Base-by-base conservation (phyloP, 2,888 invertebrate genomes). In the Cheilosia vernalis region DNA sequence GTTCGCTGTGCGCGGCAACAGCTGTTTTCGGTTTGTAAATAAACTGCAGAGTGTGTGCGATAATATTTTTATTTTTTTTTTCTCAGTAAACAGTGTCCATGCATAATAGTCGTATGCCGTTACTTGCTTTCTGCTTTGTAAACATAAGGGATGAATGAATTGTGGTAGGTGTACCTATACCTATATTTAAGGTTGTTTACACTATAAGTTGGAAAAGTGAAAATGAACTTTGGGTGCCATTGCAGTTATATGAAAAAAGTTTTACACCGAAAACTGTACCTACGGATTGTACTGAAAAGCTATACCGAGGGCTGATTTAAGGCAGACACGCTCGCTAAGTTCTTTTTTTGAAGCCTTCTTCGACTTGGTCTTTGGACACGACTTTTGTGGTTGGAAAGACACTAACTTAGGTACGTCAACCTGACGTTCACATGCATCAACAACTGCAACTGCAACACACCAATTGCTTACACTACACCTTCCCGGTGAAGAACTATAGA, bases 11-110 rank as follows among this genome's bases (percentile, higher is more conserved):
- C 17, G 13, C 17, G 10, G 1, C 15, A 88, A 77, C 88, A 89
- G 88, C 88, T 89, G 89, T 87, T 89, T 76, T 76, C 30, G 15
- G 86, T 80, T 84, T 87, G 87, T 74, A 87, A 81, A 85, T 81
- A 87, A 80, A 85, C 61, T 61, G 37, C 69, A 76, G 10, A 56
- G 80, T 37, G 24, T 70, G 30, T 61, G 42, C 33, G 69, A 80
- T 80, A 69, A 42, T 53, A 63, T 42, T 73, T 24, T 2, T 24
- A 1, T 79, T 33, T 69, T 74, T 73, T 79, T 9, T 47, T 42
- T 61, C 21, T 10, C 10, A 58, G 15, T 47, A 27, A 17, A 21
- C 17, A 10, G 15, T 61, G 2, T 33, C 13, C 53, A 10, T 27
- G 37, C 27, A 6, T 27, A 6, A 27, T 1, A 6, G 24, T 0